Percentiles rank a stretch among this genome's conserved stretches.
phyloP scores from a whole-genome alignment of 1,140 invertebrate species.

The Whitmania pigra region DNA sequence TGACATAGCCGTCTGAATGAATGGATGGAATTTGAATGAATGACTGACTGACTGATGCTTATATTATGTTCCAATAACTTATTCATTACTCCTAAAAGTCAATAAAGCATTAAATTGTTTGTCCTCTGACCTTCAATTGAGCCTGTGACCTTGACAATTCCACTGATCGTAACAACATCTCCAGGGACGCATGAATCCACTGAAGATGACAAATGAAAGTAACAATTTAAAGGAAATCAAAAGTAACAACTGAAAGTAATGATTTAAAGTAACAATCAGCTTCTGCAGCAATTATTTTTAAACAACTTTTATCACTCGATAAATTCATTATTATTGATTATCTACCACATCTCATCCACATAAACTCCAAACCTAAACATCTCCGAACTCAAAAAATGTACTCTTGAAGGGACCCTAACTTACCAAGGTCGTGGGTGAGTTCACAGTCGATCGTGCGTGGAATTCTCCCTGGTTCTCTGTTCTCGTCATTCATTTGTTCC shows the following conservation, averaged over 20 bases:
- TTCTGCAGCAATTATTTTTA: no score
- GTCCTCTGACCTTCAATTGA: constrained; percentile 35
- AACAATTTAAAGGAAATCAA: no score
- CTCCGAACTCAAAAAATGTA: background rate
- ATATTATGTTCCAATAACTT: background rate
- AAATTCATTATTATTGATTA: no score
- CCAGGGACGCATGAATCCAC: constrained; percentile 75
- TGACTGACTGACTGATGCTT: background rate
- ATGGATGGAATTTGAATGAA: constrained; percentile 12
- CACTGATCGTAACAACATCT: constrained; percentile 72
- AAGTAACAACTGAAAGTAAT: background rate
- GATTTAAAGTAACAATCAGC: background rate
- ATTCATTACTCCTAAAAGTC: background rate
- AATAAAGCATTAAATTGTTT: background rate
- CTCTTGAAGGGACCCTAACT: background rate
- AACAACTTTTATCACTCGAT: no score
- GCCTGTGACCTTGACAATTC: constrained; percentile 60
- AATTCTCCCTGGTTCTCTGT: constrained; percentile 52
- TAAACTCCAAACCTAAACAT: background rate
- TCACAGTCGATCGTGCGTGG: constrained; percentile 77
- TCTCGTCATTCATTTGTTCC: constrained; percentile 39
- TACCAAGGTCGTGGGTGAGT: constrained; percentile 61
- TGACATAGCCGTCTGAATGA: constrained; percentile 31
- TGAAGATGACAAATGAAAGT: constrained; percentile 22
- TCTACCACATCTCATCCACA: no score